phyloP scores from a whole-genome alignment of 1,140 invertebrate species.

The Periplaneta americana region DNA sequence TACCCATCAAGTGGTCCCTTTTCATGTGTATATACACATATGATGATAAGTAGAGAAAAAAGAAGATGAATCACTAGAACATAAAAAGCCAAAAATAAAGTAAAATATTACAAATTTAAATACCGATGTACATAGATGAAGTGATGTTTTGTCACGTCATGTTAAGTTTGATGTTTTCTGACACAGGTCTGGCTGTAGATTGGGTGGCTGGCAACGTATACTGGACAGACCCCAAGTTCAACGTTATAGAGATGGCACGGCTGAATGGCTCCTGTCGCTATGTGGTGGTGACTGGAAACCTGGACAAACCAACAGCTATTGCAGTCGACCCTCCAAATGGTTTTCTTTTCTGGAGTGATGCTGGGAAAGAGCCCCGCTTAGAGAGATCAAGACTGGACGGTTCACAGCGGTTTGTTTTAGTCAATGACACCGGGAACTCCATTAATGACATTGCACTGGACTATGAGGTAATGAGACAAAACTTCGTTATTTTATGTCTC shows the following conservation, averaged over 20 bases:
- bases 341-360: slow-evolving; percentile 57
- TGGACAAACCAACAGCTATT: slow-evolving; percentile 46
- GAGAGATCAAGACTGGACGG: slow-evolving; percentile 54
- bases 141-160: no score
- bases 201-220: slow-evolving; percentile 50
- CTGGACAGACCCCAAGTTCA: slow-evolving; percentile 54
- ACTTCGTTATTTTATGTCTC: no score
- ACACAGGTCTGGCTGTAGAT: slow-evolving; percentile 39
- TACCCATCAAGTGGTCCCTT: no score
- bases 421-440: slow-evolving; percentile 41
- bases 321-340: slow-evolving; percentile 58
- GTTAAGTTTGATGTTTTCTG: slow-evolving; percentile 16
- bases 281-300: slow-evolving; percentile 40
- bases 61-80: no score
- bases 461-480: slow-evolving; percentile 41
- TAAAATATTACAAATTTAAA: no score
- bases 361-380: slow-evolving; percentile 41
- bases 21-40: no score
- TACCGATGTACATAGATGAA: no score
- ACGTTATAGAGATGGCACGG: slow-evolving; percentile 49
- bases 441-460: slow-evolving; percentile 57
- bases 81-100: no score
- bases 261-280: slow-evolving; percentile 43
- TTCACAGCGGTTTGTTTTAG: slow-evolving; percentile 43
- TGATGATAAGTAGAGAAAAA: no score